Evolutionary conservation across 2,113 vertebrate species (phyloP), one percentile per base, ranked within the genome.

Genomic region (Heterochromis multidens): DNA sequence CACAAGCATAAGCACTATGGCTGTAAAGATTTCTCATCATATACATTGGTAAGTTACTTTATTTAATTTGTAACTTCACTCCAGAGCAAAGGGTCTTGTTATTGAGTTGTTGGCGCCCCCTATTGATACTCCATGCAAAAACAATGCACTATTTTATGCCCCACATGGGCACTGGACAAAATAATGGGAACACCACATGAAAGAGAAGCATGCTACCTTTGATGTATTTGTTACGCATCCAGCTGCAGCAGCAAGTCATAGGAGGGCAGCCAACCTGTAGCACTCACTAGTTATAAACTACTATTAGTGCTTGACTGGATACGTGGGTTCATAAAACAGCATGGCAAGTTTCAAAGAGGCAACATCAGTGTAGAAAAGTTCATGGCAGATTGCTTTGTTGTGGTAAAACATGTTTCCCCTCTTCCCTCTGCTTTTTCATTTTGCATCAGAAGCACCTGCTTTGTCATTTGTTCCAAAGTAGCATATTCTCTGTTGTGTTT

Each of bases 201-300:
- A 88, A 89, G 87, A 76, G 40, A 78, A 25, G 5, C 2, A 9
- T 21, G 67, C 21, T 37, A 25, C 57, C 87, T 89, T 87, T 87
- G 80, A 90, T 81, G 87, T 77, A 40, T 79, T 65, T 81, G 77
- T 60, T 79, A n/a, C 2, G 0, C 27, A 56, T 17, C 57, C 88
- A 90, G 88, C 90, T 88, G 88, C 72, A 58, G 3, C 70, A 43
- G 23, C 40, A 74, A 80, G 72, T 82, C 85, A 76, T 1, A 27
- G 59, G 70, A 11, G 21, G 40, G 23, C 67, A 7, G 23, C 37
- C 7, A 21, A 60, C 49, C 6, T n/a, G 56, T 6, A 25, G 79
- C 19, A 35, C 29, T 81, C 56, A 46, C 33, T 7, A 23, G 37
- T 25, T 57, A 63, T 19, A 31, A 80, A 52, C 79, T 58, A 52